A percentile compares a stretch with the other conserved stretches of the same genome.
Conservation (phyloP, 2,888 invertebrate genomes). For the Oligia strigilis region DNA sequence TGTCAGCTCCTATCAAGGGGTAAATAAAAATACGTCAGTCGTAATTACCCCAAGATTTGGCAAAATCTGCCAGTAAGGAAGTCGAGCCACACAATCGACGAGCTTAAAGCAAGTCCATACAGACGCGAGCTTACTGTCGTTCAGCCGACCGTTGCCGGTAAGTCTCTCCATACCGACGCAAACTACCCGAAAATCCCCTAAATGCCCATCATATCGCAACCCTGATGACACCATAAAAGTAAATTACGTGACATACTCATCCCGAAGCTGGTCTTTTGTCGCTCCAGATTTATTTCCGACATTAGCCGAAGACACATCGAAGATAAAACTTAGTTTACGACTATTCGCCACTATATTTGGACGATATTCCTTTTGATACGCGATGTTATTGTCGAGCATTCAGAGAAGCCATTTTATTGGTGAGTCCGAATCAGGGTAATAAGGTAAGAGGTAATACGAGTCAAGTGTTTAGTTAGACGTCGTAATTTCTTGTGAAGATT, state of each 20-base stretch:
- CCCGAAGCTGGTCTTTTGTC: slow-evolving; percentile 68
- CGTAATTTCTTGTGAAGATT: slow-evolving; percentile 30
- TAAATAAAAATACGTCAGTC: not conserved
- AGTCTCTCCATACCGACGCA: slow-evolving; percentile 55
- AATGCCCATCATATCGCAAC: slow-evolving; percentile 66
- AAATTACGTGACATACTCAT: slow-evolving; percentile 68
- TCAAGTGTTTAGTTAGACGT: slow-evolving; percentile 32
- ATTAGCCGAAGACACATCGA: slow-evolving; percentile 67
- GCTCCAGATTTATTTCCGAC: slow-evolving; percentile 67
- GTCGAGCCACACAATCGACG: slow-evolving; percentile 13
- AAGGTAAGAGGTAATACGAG: slow-evolving; percentile 51
- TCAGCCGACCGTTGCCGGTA: slow-evolving; percentile 39
- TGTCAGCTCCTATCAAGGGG: not conserved
- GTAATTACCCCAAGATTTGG: not conserved
- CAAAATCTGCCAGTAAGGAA: not conserved
- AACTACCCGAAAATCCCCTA: slow-evolving; percentile 59
- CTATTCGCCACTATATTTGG: slow-evolving; percentile 67
- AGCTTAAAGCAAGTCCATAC: not conserved
- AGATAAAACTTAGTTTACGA: slow-evolving; percentile 71
- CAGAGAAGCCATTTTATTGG: slow-evolving; percentile 60
- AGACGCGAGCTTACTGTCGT: slow-evolving; percentile 44
- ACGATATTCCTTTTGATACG: slow-evolving; percentile 66
- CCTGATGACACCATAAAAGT: slow-evolving; percentile 67
- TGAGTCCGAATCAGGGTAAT: slow-evolving; percentile 54
- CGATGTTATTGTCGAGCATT: slow-evolving; percentile 63